Base-by-base conservation (phyloP, 2,797 vertebrate genomes). In the Sebastes vulpes region DNA sequence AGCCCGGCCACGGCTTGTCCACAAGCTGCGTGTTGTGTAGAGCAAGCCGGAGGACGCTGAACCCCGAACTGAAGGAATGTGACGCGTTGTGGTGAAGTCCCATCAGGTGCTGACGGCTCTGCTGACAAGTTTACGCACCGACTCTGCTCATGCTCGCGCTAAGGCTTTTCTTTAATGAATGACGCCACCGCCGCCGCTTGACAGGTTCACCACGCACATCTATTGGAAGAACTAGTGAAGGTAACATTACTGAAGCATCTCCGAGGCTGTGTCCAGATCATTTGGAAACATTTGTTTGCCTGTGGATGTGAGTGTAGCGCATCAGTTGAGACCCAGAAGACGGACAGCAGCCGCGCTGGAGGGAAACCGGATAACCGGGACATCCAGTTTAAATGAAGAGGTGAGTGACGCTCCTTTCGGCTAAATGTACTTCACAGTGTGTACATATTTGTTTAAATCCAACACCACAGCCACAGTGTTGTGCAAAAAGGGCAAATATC, bases 291-390 rank as follows among this genome's bases (percentile, higher is more conserved):
- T 50, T 50, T 50, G 7, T 54, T 59, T 70, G 16, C 12, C 69
- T 87, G 89, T 95, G 94, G 94, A 96, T 94, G 83, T 90, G 92
- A 90, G 87, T 75, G 12, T 1, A 64, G 89, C 80, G 90, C 87
- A 87, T 92, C 88, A 86, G 72, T 87, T 72, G 10, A 86, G 66
- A 8, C 66, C 66, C 26, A 69, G 72, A 75, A 76, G 76, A 82
- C 63, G 4, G 60, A 32, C 79, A 52, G 68, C 75, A 69, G 83
- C 72, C 65, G 32, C 65, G 79, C 87, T 46, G 70, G 77, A 70
- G 59, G 76, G 28, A 69, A 46, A 16, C 31, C 46, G 89, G 85
- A 90, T 42, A 72, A 73, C 77, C 82, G 69, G 79, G 63, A 79
- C 60, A 82, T 86, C 59, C 79, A 75, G 82, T 82, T 75, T 58